Conservation (phyloP, 2,888 invertebrate species). For the Andricus curvator region DNA sequence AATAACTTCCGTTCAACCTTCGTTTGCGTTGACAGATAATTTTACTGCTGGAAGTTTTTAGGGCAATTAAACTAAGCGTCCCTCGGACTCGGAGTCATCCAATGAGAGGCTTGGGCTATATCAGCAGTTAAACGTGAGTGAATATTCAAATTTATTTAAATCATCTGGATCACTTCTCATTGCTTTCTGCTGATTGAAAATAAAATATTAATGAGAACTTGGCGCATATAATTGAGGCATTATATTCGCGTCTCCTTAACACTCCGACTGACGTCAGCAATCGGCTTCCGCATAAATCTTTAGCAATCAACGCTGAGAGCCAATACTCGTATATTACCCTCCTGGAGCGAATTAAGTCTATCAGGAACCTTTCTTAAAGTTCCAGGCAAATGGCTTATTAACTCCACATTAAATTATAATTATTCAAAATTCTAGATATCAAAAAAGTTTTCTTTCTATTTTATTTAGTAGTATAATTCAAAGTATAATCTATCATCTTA, state of each 20-base stretch:
- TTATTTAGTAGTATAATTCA: too few relatives aligned
- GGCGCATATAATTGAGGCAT: slow-evolving; percentile 25
- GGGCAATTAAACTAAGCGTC: slow-evolving; percentile 28
- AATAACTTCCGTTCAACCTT: slow-evolving; percentile 10
- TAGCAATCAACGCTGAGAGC: slow-evolving; percentile 7
- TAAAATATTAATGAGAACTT: slow-evolving; percentile 33
- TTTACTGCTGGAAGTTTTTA: neutral
- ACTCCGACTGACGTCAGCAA: slow-evolving; percentile 26
- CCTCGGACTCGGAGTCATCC: neutral
- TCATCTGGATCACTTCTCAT: slow-evolving; percentile 11
- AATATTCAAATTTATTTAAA: slow-evolving; percentile 36
- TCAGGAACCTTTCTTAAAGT: too few relatives aligned
- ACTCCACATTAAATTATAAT: too few relatives aligned
- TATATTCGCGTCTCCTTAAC: slow-evolving; percentile 20
- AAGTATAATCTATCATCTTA: too few relatives aligned
- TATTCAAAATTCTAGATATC: too few relatives aligned
- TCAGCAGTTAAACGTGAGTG: slow-evolving; percentile 24
- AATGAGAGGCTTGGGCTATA: neutral
- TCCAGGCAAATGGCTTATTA: too few relatives aligned
- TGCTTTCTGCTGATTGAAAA: slow-evolving; percentile 13
- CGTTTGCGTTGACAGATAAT: slow-evolving; percentile 16
- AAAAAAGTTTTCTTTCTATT: too few relatives aligned
- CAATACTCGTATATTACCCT: neutral
- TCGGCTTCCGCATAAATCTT: slow-evolving; percentile 37
- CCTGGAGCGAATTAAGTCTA: too few relatives aligned